Percentiles rank a stretch among this genome's conserved stretches.
phyloP scores from a whole-genome alignment of 2,797 vertebrate species.

The Acanthurus tractus region DNA sequence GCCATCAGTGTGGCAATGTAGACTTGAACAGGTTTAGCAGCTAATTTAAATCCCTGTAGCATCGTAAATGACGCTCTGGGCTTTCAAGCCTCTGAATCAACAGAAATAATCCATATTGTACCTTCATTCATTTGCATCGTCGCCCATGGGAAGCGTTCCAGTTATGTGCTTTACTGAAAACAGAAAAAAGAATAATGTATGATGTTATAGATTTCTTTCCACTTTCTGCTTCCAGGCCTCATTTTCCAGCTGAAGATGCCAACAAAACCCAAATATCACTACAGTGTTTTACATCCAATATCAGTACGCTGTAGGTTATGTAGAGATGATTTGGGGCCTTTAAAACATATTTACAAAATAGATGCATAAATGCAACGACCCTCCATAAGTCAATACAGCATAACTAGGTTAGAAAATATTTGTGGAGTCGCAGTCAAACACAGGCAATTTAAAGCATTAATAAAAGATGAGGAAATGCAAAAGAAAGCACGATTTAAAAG shows the following conservation, averaged over 20 bases:
- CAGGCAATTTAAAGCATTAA: no score
- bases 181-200: constrained; percentile 21
- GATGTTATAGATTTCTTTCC: constrained; percentile 8
- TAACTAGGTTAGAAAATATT: no score
- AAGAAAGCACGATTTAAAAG: no score
- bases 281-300: background rate
- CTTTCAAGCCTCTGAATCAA: constrained; percentile 31
- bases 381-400: no score
- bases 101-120: constrained; percentile 54
- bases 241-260: background rate
- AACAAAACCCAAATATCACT: background rate
- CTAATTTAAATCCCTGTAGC: constrained; percentile 8
- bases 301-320: background rate
- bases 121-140: constrained; percentile 48
- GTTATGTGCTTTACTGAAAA: constrained; percentile 34
- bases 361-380: background rate
- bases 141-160: constrained; percentile 46
- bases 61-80: constrained; percentile 13
- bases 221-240: background rate
- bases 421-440: no score
- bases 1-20: background rate
- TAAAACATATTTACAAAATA: background rate
- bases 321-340: background rate
- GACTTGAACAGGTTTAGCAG: constrained; percentile 24
- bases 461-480: no score